Conservation (phyloP, 2,797 vertebrate species). For the Melopsittacus undulatus region DNA sequence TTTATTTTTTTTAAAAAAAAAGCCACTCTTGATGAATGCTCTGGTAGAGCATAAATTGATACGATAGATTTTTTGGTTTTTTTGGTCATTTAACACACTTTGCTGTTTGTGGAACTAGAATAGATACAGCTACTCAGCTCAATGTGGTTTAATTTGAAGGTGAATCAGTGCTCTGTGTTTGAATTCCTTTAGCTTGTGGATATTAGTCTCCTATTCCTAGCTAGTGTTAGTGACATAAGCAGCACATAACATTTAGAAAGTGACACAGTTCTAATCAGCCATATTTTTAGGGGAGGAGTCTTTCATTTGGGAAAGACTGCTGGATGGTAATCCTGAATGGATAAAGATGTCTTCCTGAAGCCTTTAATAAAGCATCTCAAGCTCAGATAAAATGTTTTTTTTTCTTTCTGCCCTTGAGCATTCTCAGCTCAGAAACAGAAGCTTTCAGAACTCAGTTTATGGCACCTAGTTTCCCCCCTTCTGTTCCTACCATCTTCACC, state of each 20-base stretch:
- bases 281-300: background rate
- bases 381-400: background rate
- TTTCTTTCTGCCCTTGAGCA: background rate
- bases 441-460: background rate
- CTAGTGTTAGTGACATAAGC: background rate
- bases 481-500: background rate
- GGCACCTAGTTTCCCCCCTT: background rate
- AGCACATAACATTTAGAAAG: background rate
- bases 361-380: background rate
- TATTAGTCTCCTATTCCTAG: background rate
- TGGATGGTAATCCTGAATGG: background rate
- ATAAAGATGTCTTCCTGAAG: background rate
- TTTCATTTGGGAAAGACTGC: background rate
- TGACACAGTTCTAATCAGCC: background rate
- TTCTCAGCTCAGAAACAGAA: background rate
- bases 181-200: background rate
- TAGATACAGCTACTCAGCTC: background rate
- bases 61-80: accelerated
- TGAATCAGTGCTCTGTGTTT: background rate
- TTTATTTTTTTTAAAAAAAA: background rate
- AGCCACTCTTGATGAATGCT: background rate
- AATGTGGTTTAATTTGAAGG: background rate
- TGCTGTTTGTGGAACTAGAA: background rate
- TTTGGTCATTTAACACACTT: background rate
- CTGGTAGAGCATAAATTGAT: background rate